phyloP scores from a whole-genome alignment of 2,797 vertebrate species.

The Momotus momota region DNA sequence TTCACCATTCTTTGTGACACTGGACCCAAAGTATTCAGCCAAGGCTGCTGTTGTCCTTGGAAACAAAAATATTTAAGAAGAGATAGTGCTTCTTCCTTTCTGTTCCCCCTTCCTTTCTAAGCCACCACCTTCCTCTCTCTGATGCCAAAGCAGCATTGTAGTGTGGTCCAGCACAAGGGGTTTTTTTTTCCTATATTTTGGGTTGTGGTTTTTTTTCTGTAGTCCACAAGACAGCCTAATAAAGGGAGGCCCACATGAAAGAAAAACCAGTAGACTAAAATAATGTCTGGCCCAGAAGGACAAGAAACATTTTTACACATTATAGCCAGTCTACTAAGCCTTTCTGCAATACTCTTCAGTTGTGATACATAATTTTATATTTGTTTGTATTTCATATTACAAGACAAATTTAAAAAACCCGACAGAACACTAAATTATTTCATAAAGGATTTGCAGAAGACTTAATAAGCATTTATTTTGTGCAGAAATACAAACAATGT shows the following conservation, averaged over 20 bases:
- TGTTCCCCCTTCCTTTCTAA: background rate
- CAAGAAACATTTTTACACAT: constrained; percentile 30
- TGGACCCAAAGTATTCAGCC: background rate
- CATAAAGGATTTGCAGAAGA: background rate
- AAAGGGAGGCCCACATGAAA: constrained; percentile 64
- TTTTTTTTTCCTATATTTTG: constrained; percentile 16
- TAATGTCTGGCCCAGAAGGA: constrained; percentile 46
- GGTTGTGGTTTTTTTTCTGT: background rate
- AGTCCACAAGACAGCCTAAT: constrained; percentile 46
- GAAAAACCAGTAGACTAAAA: constrained; percentile 39
- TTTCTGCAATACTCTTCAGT: background rate
- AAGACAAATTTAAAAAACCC: background rate
- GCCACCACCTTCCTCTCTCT: background rate
- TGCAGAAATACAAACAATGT: background rate
- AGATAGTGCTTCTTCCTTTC: background rate
- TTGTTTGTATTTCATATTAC: background rate
- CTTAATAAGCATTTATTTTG: background rate
- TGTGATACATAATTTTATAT: constrained; percentile 36
- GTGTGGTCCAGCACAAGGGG: background rate
- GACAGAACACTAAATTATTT: background rate
- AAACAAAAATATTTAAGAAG: background rate
- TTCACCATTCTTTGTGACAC: background rate
- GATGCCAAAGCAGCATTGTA: constrained; percentile 6
- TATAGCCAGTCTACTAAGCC: background rate
- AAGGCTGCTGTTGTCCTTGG: background rate